phyloP scores from a whole-genome alignment of 2,113 vertebrate species.

The Pygoscelis adeliae region DNA sequence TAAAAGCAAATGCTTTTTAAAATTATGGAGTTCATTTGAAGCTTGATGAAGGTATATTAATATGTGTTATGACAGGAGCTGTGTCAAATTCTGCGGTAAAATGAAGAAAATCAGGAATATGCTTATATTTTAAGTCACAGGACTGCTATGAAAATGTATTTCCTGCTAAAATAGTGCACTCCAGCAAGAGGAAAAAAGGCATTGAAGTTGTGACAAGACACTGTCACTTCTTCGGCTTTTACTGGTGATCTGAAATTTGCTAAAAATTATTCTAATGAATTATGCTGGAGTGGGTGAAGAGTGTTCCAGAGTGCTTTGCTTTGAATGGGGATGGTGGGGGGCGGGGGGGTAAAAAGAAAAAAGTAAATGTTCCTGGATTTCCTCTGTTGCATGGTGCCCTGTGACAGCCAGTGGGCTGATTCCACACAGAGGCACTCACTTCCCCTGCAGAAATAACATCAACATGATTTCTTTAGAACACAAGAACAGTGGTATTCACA shows the following conservation, averaged over 20 bases:
- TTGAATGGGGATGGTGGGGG: background rate
- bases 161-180: background rate
- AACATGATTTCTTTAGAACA: background rate
- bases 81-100: slow-evolving; percentile 23
- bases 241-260: background rate
- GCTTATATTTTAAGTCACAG: background rate
- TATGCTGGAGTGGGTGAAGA: background rate
- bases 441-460: background rate
- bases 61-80: slow-evolving; percentile 42
- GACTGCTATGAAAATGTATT: background rate
- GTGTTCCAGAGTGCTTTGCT: background rate
- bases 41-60: slow-evolving; percentile 31
- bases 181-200: background rate
- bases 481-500: background rate
- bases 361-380: background rate
- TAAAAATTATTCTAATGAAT: background rate
- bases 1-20: slow-evolving; percentile 50
- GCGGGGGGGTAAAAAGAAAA: background rate
- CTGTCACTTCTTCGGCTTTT: background rate
- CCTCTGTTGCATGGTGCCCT: background rate
- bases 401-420: background rate
- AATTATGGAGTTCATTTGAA: slow-evolving; percentile 5
- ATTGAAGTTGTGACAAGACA: slow-evolving; percentile 2
- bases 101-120: slow-evolving; percentile 19
- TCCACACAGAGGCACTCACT: background rate